Base-by-base conservation (phyloP, 2,888 invertebrate species). In the Epinotia demarniana region DNA sequence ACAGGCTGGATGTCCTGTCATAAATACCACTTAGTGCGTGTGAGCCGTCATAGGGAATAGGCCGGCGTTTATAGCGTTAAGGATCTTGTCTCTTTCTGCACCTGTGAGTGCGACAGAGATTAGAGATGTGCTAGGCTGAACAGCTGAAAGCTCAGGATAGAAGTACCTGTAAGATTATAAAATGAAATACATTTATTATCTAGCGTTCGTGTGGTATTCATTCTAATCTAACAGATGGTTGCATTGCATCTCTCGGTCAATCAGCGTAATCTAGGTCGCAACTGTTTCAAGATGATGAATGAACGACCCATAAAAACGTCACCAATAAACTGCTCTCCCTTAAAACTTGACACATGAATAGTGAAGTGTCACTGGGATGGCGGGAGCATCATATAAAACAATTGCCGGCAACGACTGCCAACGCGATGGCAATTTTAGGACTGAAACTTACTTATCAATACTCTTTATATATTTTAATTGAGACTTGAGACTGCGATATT, bases 1-100 rank as follows among this genome's bases (percentile, higher is more conserved):
- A 18, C 27, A 43, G 58, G 66, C 72, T 75, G 75, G 61, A 71
- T 71, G 66, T 75, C 75, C 75, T 75, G 71, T 55, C 64, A 61
- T 72, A 72, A 72, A 75, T 75, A 67, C 46, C 61, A 67, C 60
- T 71, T 63, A 60, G 19, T 60, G 16, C 33, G 61, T 33, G 16
- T 9, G 27, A 61, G 61, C 61, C 33, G 58, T 27, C 58, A 13
- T 1, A 53, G 53, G 6, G n/a, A 57, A 19, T 57, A 19, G 19
- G 19, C 19, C 57, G 46, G n/a, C 16, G n/a, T 49, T 46, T 64
- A 23, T 49, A 27, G 49, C 23, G n/a, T 23, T 64, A 39, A 9
- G 16, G 8, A 12, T 46, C 12, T 13, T 63, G 53, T 66, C 66
- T 66, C 66, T 23, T n/a, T 66, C 66, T n/a, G 33, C n/a, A 6